Percentiles rank a stretch among this genome's conserved stretches.
These are phyloP conservation scores for Elaeidobius kamerunicus DNA, from an alignment of 2,888 invertebrate species.

Conservation along the genomic window DNA sequence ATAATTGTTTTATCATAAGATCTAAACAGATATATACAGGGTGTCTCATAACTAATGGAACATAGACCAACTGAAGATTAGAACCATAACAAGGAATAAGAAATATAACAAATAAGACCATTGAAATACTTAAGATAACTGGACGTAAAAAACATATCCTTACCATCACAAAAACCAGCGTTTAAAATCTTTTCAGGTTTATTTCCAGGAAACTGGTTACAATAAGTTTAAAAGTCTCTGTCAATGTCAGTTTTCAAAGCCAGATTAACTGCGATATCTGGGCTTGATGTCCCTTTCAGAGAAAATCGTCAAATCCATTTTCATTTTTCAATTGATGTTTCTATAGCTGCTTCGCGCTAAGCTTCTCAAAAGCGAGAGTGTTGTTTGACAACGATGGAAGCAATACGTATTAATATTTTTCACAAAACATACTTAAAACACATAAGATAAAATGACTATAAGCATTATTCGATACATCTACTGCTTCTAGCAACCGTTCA, in stretches of 20 bases:
- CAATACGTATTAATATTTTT: slow-evolving; percentile 6
- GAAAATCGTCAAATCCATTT: slow-evolving; percentile 28
- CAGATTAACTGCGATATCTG: slow-evolving; percentile 30
- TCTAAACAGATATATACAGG: no score
- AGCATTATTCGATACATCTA: no score
- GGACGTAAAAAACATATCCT: slow-evolving; percentile 2
- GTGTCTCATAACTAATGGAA: no score
- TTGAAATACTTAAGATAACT: slow-evolving; percentile 6
- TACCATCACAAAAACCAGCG: slow-evolving; percentile 12
- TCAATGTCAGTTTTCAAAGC: slow-evolving; percentile 29
- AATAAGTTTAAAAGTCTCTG: slow-evolving; percentile 29
- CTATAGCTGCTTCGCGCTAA: slow-evolving; percentile 13
- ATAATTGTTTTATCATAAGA: no score
- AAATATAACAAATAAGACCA: no score
- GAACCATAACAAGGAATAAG: no score
- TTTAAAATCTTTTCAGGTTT: slow-evolving; percentile 26
- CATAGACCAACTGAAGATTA: no score
- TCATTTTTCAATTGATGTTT: slow-evolving; percentile 29
- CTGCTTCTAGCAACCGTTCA: no score
- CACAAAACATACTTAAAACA: neutral
- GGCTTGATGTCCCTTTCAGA: slow-evolving; percentile 28
- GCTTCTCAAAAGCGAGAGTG: slow-evolving; percentile 15
- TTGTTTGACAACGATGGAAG: slow-evolving; percentile 10
- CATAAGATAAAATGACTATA: no score
- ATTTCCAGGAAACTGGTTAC: slow-evolving; percentile 30